Evolutionary conservation across 2,888 invertebrate genomes (phyloP).

Genomic region (Petrolisthes manimaculis): DNA sequence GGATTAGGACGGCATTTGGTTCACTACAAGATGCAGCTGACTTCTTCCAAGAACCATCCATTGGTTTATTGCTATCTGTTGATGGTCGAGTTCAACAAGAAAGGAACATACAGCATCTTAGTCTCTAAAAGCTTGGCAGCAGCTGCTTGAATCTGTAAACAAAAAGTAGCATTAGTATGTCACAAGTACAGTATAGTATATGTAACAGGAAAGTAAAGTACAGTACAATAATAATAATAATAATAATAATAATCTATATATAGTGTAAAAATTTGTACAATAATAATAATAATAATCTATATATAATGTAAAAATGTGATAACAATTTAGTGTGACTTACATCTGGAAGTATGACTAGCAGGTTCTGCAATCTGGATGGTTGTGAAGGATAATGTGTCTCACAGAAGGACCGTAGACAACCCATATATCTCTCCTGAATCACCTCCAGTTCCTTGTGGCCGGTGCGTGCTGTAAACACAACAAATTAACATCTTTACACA

Average conservation of each 20-base stretch:
- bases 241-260: no score
- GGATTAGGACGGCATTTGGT: constrained; percentile 58
- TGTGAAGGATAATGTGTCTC: constrained; percentile 91
- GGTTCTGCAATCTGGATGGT: constrained; percentile 88
- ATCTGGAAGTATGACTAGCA: constrained; percentile 92
- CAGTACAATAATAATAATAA: no score
- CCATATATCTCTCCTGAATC: constrained; percentile 95
- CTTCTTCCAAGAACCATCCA: constrained; percentile 50
- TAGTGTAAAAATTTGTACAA: no score
- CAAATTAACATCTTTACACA: background rate
- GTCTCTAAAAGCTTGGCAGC: constrained; percentile 95
- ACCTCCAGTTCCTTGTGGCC: constrained; percentile 80
- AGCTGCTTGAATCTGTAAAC: constrained; percentile 91
- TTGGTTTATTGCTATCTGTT: constrained; percentile 78
- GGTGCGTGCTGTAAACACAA: constrained; percentile 36
- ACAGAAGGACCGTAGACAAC: constrained; percentile 90
- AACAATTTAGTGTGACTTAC: constrained; percentile 73
- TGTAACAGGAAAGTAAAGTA: no score
- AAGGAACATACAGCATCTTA: constrained; percentile 99
- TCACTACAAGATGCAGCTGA: constrained; percentile 54
- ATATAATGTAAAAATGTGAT: background rate
- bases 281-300: no score
- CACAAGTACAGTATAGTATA: no score
- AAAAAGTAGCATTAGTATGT: background rate
- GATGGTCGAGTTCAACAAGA: constrained; percentile 94